These are phyloP conservation scores for Callyntrura guangdongensis DNA, from an alignment of 2,888 invertebrate species.

Conservation along the genomic window DNA sequence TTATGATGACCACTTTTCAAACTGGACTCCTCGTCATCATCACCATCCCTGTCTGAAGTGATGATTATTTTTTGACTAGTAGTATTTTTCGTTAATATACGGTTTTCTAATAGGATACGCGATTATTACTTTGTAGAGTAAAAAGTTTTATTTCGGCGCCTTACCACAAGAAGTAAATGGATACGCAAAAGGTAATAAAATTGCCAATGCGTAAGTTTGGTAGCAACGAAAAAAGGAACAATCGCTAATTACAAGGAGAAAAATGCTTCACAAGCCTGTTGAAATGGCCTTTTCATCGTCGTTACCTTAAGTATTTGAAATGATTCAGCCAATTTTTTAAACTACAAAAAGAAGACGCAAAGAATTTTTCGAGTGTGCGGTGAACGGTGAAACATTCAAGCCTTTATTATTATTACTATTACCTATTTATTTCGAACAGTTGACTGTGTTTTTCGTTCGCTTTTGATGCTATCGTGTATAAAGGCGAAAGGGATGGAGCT, in stretches of 20 bases:
- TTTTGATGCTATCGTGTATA: neutral
- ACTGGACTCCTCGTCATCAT: slow-evolving; percentile 54
- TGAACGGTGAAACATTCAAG: slow-evolving; percentile 12
- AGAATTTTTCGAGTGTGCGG: slow-evolving; percentile 4
- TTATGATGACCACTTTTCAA: slow-evolving; percentile 74
- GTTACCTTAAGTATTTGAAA: slow-evolving; percentile 52
- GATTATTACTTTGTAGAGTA: neutral
- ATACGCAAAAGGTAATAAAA: neutral
- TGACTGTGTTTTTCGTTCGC: neutral
- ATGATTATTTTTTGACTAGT: slow-evolving; percentile 65
- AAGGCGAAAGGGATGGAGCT: neutral
- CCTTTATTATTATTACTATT: no score
- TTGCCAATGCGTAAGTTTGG: slow-evolving; percentile 48
- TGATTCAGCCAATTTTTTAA: slow-evolving; percentile 69
- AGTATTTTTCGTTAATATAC: slow-evolving; percentile 27
- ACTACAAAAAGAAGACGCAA: neutral
- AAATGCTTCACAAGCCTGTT: slow-evolving; percentile 7
- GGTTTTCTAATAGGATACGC: neutral
- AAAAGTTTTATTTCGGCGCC: slow-evolving; percentile 34
- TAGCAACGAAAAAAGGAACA: slow-evolving; percentile 16
- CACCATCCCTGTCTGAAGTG: slow-evolving; percentile 69
- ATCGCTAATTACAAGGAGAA: slow-evolving; percentile 45
- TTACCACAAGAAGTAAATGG: slow-evolving; percentile 4
- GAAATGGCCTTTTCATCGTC: slow-evolving; percentile 16
- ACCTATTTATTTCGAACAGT: neutral